These are phyloP conservation scores for Nymphalis c-album DNA, from an alignment of 2,888 invertebrate genomes.

Conservation along the genomic window DNA sequence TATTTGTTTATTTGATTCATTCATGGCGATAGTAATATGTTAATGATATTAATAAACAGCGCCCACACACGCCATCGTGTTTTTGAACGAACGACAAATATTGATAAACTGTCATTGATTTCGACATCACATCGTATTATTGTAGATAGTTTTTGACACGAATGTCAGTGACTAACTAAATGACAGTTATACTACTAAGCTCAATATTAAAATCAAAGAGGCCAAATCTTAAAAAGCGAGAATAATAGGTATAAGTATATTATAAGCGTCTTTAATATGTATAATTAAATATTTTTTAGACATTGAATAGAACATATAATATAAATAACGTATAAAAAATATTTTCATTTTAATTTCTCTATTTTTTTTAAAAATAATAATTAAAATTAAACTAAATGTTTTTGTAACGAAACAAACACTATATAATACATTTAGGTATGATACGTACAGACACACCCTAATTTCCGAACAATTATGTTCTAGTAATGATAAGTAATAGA, in stretches of 20 bases:
- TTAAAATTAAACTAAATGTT: too few species aligned
- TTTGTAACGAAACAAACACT: neutral
- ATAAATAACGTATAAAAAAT: too few species aligned
- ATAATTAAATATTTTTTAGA: too few species aligned
- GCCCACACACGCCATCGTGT: constrained; percentile 65
- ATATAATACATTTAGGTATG: neutral
- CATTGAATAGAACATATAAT: too few species aligned
- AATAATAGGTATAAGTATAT: too few species aligned
- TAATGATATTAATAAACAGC: constrained; percentile 71
- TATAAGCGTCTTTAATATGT: too few species aligned
- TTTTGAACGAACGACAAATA: constrained; percentile 72
- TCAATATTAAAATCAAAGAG: neutral
- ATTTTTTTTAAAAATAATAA: too few species aligned
- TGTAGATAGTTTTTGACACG: neutral
- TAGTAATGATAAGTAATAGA: constrained; percentile 14
- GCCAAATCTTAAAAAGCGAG: too few species aligned
- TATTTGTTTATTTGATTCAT: constrained; percentile 15
- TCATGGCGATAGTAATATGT: constrained; percentile 43
- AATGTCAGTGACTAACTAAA: neutral
- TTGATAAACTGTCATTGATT: constrained; percentile 59
- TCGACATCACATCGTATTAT: neutral
- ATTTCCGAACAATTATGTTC: constrained; percentile 8
- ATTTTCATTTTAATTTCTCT: too few species aligned
- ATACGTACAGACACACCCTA: neutral
- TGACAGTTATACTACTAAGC: neutral